Conservation (phyloP, 1,140 invertebrate genomes). For the Popillia japonica region DNA sequence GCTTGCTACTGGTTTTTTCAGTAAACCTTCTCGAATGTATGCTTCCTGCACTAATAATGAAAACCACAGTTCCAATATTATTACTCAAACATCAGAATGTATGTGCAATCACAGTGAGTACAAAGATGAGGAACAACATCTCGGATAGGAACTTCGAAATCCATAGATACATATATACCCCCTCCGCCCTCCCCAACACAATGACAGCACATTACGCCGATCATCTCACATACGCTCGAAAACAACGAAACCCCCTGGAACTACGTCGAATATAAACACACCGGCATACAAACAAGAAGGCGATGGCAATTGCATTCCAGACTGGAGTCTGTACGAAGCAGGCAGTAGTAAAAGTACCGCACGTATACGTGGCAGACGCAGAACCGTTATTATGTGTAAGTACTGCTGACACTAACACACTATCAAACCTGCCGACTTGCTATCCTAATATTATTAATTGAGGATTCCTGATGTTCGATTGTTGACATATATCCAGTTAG, state of each 20-base stretch:
- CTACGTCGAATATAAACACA: neutral
- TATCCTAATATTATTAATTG: conserved; percentile 16
- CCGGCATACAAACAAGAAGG: neutral
- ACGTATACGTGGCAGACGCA: neutral
- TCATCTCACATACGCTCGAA: conserved; percentile 4
- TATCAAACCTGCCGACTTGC: conserved; percentile 2
- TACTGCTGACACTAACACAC: neutral
- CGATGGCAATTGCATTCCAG: neutral
- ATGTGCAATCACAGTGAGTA: neutral
- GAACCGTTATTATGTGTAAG: neutral
- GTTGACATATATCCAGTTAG: neutral
- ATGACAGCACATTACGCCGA: conserved; percentile 9
- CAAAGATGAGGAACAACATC: neutral
- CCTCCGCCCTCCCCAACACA: no score
- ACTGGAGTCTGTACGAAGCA: neutral
- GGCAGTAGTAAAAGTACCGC: neutral
- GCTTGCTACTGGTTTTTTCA: no score
- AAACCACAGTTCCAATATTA: neutral
- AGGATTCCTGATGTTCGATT: conserved; percentile 10
- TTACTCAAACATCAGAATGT: neutral
- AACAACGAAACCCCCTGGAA: neutral
- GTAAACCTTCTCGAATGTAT: no score
- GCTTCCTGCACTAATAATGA: neutral
- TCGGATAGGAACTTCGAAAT: neutral
- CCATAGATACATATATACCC: neutral